phyloP scores from a whole-genome alignment of 2,888 invertebrate species.

The Polyploca ridens region DNA sequence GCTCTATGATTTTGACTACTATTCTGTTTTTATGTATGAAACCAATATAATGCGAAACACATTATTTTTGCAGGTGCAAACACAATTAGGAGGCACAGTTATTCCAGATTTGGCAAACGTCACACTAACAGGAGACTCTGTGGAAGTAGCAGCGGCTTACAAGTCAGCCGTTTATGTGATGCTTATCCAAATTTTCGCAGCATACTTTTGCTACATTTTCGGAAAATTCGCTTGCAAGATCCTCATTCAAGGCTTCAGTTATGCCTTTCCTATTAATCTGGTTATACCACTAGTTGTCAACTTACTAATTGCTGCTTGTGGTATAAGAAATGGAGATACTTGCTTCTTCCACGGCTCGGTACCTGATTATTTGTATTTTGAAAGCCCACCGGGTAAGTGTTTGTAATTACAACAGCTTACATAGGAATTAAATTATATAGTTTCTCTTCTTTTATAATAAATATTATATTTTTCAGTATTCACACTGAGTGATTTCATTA shows the following conservation, averaged over 20 bases:
- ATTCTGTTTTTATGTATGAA: background rate
- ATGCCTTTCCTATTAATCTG: conserved; percentile 97
- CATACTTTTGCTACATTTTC: conserved; percentile 95
- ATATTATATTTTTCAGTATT: conserved; percentile 76
- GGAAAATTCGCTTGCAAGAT: conserved; percentile 99
- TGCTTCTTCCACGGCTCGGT: conserved; percentile 95
- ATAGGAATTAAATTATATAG: background rate
- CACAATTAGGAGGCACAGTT: conserved; percentile 83
- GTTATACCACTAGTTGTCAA: conserved; percentile 96
- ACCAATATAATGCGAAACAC: background rate
- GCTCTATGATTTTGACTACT: background rate
- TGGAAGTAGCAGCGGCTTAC: conserved; percentile 88
- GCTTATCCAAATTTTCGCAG: conserved; percentile 91
- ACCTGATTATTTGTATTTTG: conserved; percentile 96
- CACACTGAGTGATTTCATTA: conserved; percentile 92
- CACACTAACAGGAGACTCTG: conserved; percentile 90
- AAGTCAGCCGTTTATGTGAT: conserved; percentile 91
- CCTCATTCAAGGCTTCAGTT: conserved; percentile 98
- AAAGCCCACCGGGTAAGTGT: conserved; percentile 88
- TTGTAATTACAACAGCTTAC: background rate
- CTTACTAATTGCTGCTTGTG: conserved; percentile 94
- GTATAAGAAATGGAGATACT: conserved; percentile 92
- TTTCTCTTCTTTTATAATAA: conserved; percentile 20
- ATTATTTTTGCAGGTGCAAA: conserved; percentile 82
- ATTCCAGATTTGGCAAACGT: conserved; percentile 91